These are phyloP conservation scores for Zingel zingel DNA, from an alignment of 2,113 vertebrate genomes.

Conservation along the genomic window DNA sequence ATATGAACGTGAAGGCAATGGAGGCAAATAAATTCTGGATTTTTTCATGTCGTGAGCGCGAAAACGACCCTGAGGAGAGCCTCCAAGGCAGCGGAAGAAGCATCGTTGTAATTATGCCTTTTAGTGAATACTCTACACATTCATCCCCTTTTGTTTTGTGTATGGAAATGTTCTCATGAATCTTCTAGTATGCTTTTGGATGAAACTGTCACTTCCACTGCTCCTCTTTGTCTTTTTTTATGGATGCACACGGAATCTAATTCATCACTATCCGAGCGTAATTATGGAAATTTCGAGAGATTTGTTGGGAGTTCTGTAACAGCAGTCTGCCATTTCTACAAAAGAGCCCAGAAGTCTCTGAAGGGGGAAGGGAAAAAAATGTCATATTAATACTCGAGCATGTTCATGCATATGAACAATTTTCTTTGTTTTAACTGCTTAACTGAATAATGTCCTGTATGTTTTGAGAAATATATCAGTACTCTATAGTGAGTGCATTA, in stretches of 20 bases:
- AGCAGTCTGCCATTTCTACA: conserved; percentile 48
- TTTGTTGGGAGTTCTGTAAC: conserved; percentile 62
- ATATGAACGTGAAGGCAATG: conserved; percentile 36
- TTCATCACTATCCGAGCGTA: conserved; percentile 65
- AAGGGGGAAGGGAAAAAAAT: conserved; percentile 10
- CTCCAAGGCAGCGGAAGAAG: conserved; percentile 54
- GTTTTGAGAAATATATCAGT: conserved; percentile 38
- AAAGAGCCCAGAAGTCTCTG: conserved; percentile 47
- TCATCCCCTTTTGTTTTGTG: conserved; percentile 56
- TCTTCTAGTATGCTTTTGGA: conserved; percentile 64
- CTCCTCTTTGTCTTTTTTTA: conserved; percentile 59
- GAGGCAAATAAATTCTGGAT: conserved; percentile 42
- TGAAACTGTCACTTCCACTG: conserved; percentile 67
- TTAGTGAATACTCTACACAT: conserved; percentile 64
- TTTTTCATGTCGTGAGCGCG: conserved; percentile 29
- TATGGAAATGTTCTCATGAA: conserved; percentile 69
- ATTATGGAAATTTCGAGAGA: conserved; percentile 73
- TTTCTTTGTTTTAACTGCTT: conserved; percentile 44
- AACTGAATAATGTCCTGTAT: conserved; percentile 47
- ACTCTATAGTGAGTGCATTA: conserved; percentile 20
- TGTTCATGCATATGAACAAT: conserved; percentile 56
- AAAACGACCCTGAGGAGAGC: conserved; percentile 55
- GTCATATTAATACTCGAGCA: conserved; percentile 42
- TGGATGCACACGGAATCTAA: conserved; percentile 53
- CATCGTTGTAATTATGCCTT: conserved; percentile 58